Conservation (phyloP, 2,113 vertebrate genomes). For the Silurus meridionalis region DNA sequence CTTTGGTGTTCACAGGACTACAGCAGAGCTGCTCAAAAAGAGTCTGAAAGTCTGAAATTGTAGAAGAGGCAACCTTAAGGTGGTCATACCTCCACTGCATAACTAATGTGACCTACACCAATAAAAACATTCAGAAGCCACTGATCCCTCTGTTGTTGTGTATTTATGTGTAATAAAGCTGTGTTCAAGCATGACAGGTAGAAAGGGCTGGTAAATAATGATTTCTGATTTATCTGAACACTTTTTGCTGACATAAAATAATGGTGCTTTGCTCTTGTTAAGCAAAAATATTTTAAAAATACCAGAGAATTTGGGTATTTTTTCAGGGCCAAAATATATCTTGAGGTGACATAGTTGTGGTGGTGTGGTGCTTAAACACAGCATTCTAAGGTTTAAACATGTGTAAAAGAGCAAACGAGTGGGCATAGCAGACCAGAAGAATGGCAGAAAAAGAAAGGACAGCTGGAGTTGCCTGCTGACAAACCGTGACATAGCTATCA, state of each 20-base stretch:
- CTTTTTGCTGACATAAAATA: neutral
- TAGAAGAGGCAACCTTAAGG: neutral
- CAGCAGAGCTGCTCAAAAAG: neutral
- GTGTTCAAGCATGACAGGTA: constrained; percentile 19
- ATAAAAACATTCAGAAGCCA: constrained; percentile 8
- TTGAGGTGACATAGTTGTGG: constrained; percentile 49
- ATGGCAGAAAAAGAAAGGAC: neutral
- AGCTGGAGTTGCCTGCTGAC: neutral
- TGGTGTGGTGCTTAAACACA: constrained; percentile 36
- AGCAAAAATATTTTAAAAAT: constrained; percentile 33
- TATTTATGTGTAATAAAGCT: constrained; percentile 13
- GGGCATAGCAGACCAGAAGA: constrained; percentile 29
- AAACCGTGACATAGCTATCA: constrained; percentile 19
- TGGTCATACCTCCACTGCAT: neutral
- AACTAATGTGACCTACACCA: constrained; percentile 16
- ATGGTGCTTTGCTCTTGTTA: neutral
- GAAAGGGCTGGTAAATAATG: constrained; percentile 19
- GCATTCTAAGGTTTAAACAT: constrained; percentile 46
- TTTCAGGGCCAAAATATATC: constrained; percentile 45
- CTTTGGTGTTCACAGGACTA: constrained; percentile 13
- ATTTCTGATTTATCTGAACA: neutral
- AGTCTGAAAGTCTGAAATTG: neutral
- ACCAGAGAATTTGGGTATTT: constrained; percentile 38
- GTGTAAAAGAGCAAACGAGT: constrained; percentile 39
- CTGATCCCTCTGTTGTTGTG: neutral